These are phyloP conservation scores for Pseudachorutes palmiensis DNA, from an alignment of 1,140 invertebrate genomes.

Conservation along the genomic window DNA sequence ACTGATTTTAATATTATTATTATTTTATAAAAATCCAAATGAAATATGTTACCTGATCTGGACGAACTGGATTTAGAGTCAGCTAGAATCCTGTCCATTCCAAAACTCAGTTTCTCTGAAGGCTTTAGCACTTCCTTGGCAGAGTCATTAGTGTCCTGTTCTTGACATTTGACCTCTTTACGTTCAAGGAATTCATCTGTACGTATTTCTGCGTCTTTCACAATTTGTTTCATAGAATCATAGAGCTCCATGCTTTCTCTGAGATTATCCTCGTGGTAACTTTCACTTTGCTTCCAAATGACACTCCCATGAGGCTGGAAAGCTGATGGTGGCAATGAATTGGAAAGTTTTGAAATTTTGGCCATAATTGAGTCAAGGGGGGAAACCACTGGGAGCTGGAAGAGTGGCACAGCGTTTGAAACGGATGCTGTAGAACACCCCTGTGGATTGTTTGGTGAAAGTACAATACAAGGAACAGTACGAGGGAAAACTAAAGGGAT, in stretches of 20 bases:
- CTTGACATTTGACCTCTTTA: too few species aligned
- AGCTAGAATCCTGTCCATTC: constrained; percentile 48
- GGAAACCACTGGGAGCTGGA: background rate
- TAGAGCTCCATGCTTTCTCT: constrained; percentile 4
- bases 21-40: background rate
- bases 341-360: constrained; percentile 15
- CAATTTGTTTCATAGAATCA: constrained; percentile 8
- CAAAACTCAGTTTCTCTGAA: constrained; percentile 45
- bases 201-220: background rate
- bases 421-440: too few species aligned
- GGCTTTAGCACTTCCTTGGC: background rate
- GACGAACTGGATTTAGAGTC: constrained; percentile 25
- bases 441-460: constrained; percentile 25
- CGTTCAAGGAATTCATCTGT: background rate
- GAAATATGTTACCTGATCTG: background rate
- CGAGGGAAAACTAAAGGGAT: constrained; percentile 22
- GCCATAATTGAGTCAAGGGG: constrained; percentile 9
- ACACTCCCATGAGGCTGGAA: background rate
- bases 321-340: background rate
- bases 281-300: background rate
- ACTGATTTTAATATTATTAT: background rate
- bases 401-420: background rate
- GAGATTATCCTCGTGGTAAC: constrained; percentile 1
- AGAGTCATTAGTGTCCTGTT: too few species aligned
- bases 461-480: constrained; percentile 33